Evolutionary conservation across 2,797 vertebrate genomes (phyloP), one percentile per base, ranked within the genome.

Genomic region (Alfaro cultratus): DNA sequence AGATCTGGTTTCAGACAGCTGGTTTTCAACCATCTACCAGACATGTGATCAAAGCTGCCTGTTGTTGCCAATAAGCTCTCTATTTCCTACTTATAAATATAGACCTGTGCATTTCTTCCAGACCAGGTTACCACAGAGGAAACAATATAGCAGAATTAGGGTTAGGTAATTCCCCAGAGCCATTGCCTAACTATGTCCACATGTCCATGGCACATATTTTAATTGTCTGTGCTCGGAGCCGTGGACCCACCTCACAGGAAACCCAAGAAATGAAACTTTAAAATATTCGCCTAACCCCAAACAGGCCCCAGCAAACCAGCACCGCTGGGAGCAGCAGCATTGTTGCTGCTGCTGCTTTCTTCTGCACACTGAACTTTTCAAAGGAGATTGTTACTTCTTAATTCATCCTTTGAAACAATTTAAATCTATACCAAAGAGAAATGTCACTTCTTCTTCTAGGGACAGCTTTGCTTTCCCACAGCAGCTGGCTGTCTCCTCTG

Each of bases 181-280:
- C 86, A 67, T 82, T 87, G 78, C 82, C 68, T 83, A 87, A 85
- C 77, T 79, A 75, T 64, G 62, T 88, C 90, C 87, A 91, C 88
- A 91, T 91, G 90, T 90, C 83, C 68, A 71, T 81, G 88, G 91
- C 82, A 76, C 85, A 75, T 55, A 55, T 89, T 92, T 86, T 88
- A 90, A 92, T 92, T 89, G 87, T 88, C 86, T 81, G 73, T 57
- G 80, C 86, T 84, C 45, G 53, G 79, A 88, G 83, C 75, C 73
- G 80, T 26, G 18, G 81, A 80, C 86, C 81, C 85, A 89, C 87
- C 91, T 93, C 91, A 93, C 84, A 92, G 89, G 92, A 94, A 94
- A 93, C 88, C 87, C 67, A 84, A 86, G 80, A 89, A 94, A 91
- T 87, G 43, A 87, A 92, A 92, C 31, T 31, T 88, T 46, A 82